Evolutionary conservation across 2,113 vertebrate species (phyloP).

Genomic region (Gambusia holbrooki): DNA sequence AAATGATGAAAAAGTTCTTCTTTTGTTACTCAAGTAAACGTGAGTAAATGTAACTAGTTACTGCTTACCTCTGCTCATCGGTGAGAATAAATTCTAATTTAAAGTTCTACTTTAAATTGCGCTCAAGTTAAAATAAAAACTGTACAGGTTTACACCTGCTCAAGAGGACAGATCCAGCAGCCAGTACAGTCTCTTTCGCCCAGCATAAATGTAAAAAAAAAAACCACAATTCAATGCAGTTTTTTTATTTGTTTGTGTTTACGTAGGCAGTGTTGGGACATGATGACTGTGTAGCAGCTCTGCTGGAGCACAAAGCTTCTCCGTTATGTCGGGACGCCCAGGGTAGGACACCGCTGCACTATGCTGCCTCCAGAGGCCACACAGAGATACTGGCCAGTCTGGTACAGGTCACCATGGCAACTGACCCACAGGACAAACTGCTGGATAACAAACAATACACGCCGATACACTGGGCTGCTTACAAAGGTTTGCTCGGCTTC

Average conservation of each 20-base stretch:
- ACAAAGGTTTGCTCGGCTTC: conserved; percentile 84
- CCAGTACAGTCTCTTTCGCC: too few relatives aligned
- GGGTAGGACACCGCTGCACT: conserved; percentile 93
- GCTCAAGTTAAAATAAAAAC: too few relatives aligned
- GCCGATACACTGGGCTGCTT: conserved; percentile 96
- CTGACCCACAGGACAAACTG: conserved; percentile 89
- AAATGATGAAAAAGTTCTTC: too few relatives aligned
- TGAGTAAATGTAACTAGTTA: too few relatives aligned
- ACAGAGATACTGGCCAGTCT: conserved; percentile 85
- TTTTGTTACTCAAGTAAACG: too few relatives aligned
- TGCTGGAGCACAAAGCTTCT: conserved; percentile 93
- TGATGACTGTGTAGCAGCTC: conserved; percentile 89
- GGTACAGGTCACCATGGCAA: conserved; percentile 86
- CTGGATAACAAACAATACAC: conserved; percentile 95
- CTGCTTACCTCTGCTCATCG: too few relatives aligned
- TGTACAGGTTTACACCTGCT: too few relatives aligned
- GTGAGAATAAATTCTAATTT: too few relatives aligned
- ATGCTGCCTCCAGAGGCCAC: conserved; percentile 92
- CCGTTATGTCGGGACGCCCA: conserved; percentile 91
- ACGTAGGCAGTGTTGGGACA: conserved; percentile 89
- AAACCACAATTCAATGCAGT: too few relatives aligned
- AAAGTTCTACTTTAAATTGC: too few relatives aligned
- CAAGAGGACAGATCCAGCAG: too few relatives aligned
- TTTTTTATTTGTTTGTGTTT: not conserved
- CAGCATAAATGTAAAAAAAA: too few relatives aligned